Base-by-base conservation (phyloP, 2,888 invertebrate genomes). In the Pilophorus perplexus region DNA sequence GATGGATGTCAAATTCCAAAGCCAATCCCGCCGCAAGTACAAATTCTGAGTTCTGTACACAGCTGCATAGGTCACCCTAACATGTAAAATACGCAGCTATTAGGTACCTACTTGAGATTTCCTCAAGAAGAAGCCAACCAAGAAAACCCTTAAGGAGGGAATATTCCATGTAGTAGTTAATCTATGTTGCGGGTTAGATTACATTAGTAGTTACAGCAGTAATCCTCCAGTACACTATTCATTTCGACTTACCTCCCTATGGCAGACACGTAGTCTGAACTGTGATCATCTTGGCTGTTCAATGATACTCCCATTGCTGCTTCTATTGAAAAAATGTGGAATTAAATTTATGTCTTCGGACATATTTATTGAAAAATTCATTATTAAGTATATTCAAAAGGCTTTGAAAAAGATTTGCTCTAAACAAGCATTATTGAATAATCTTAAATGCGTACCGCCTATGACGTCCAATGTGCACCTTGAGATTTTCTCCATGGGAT, bases 61-160 rank as follows among this genome's bases (percentile, higher is more conserved):
- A 3, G 22, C 44, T 1, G 44, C 28, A 10, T 6, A 2, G 1
- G 55, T 55, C 3, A 55, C 22, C n/a, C 55, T 55, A 20, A 3
- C 2, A n/a, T n/a, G n/a, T n/a, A 72, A 78, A 76, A 28, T 27
- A 5, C 23, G 37, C 3, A 38, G n/a, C 6, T 38, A 2, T 38
- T 6, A 3, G 2, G 6, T 33, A 33, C 12, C 33, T 33, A 33
- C 12, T 6, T 33, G 33, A 33, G 10, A 6, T 8, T 33, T 33
- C 10, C 6, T 33, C 33, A 33, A 8, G 33, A 33, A 10, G 33
- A 33, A 8, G 33, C 6, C 33, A 33, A 33, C 10, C 6, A 8
- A 10, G 33, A 10, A 33, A 33, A 33, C 33, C 33, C 33, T 33
- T 33, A 8, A 33, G 33, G 6, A 10, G 6, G 6, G 33, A 8